Base-by-base conservation (phyloP, 2,113 vertebrate species). In the Sprattus sprattus region DNA sequence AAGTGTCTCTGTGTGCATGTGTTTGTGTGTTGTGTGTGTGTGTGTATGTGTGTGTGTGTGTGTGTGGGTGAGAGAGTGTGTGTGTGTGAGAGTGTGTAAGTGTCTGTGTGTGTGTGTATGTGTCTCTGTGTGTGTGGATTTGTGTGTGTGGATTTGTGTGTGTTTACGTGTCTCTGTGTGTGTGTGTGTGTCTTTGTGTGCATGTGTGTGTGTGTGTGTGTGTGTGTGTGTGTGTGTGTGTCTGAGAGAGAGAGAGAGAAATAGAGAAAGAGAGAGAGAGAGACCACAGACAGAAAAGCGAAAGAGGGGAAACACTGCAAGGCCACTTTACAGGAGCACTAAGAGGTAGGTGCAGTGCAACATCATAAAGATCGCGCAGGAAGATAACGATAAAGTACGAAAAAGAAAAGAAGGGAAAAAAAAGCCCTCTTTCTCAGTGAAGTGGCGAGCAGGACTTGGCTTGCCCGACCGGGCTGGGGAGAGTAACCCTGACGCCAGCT, bases 321-420 rank as follows among this genome's bases (percentile, higher is more conserved):
- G 86, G 85, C 52, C 46, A 75, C 88, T 90, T 90, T 90, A 88
- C 88, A 83, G 83, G 83, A 90, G 83, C 75, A 85, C 85, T 90
- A 90, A 89, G 89, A 87, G 88, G 85, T 89, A 85, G 88, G 86
- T 89, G 85, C 85, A 88, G 89, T 64, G 80, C 44, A 32, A 81
- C 88, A 86, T 90, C 83, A 90, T 90, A 90, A 90, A 90, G 89
- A 90, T 88, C 71, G 32, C 67, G 83, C 81, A 39, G 50, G 25
- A 64, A 88, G 89, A 90, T 89, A 88, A 88, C 87, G 82, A 83
- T 84, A 81, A 84, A 71, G 45, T 49, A 60, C 64, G 13, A 10
- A 47, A 20, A 82, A 85, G 84, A 78, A 81, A 88, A 67, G 28
- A 78, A 78, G 11, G 28, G 13, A 13, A 13, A 15, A 13, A 15